phyloP scores from a whole-genome alignment of 2,888 invertebrate species.

The Pediacus dermestoides region DNA sequence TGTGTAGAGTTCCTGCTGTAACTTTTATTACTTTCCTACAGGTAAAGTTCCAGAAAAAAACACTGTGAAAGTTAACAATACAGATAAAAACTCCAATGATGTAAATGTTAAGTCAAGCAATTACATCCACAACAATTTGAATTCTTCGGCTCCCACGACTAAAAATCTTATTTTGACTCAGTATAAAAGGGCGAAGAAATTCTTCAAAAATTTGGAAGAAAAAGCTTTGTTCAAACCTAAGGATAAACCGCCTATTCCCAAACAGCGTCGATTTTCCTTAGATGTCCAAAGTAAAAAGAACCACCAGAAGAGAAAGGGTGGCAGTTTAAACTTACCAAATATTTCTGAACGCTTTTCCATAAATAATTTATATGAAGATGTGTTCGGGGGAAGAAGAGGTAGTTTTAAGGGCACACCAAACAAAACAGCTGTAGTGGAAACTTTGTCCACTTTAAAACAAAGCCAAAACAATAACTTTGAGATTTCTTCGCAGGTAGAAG shows the following conservation, averaged over 20 bases:
- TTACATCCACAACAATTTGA: slow-evolving; percentile 6
- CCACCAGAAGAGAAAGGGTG: slow-evolving; percentile 13
- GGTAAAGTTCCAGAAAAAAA: slow-evolving; percentile 1
- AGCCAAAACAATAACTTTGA: slow-evolving; percentile 18
- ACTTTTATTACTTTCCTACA: slow-evolving; percentile 8
- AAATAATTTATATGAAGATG: slow-evolving; percentile 30
- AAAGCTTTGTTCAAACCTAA: slow-evolving; percentile 14
- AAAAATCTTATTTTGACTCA: slow-evolving; percentile 19
- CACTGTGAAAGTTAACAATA: slow-evolving; percentile 2
- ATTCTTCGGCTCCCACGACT: slow-evolving; percentile 8
- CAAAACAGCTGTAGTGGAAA: slow-evolving; percentile 25
- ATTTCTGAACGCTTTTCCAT: slow-evolving; percentile 28
- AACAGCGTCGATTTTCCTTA: slow-evolving; percentile 19
- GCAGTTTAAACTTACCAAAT: slow-evolving; percentile 29
- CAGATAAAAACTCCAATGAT: slow-evolving; percentile 3
- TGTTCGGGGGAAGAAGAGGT: slow-evolving; percentile 23
- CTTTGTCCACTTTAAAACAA: slow-evolving; percentile 26
- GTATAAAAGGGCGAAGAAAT: slow-evolving; percentile 30
- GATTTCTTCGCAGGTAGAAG: not conserved
- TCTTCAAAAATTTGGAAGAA: slow-evolving; percentile 33
- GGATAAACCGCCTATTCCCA: slow-evolving; percentile 7
- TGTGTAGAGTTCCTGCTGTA: slow-evolving; percentile 8
- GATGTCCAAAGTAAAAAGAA: slow-evolving; percentile 17
- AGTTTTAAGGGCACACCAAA: slow-evolving; percentile 33
- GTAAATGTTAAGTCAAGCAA: not conserved